These are phyloP conservation scores for Drosophila micromelanica DNA, from an alignment of 1,140 invertebrate genomes.

Conservation along the genomic window DNA sequence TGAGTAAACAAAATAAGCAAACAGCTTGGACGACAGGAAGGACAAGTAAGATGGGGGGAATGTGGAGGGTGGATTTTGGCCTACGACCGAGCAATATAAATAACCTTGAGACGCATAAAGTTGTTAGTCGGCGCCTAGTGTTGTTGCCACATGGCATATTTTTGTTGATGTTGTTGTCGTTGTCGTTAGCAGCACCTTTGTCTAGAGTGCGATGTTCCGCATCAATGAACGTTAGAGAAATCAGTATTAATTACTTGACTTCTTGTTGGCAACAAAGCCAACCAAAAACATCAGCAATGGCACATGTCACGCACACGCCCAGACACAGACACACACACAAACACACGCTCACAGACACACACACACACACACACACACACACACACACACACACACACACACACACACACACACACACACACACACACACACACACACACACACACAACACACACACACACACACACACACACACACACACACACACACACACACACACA, in stretches of 20 bases:
- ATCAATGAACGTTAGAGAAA: slow-evolving; percentile 55
- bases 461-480: slow-evolving; percentile 5
- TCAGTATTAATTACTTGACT: slow-evolving; percentile 77
- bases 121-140: slow-evolving; percentile 35
- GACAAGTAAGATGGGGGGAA: background rate
- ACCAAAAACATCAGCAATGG: slow-evolving; percentile 21
- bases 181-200: slow-evolving; percentile 58
- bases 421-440: slow-evolving; percentile 11
- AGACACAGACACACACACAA: slow-evolving; percentile 16
- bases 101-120: slow-evolving; percentile 44
- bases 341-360: slow-evolving; percentile 10
- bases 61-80: background rate
- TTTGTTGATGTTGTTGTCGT: slow-evolving; percentile 44
- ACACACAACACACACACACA: too few species aligned
- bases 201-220: slow-evolving; percentile 61
- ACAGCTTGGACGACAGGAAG: slow-evolving; percentile 11
- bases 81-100: background rate
- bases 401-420: slow-evolving; percentile 17
- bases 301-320: slow-evolving; percentile 18
- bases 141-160: slow-evolving; percentile 28
- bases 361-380: slow-evolving; percentile 11
- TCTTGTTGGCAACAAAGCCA: slow-evolving; percentile 38
- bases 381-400: slow-evolving; percentile 10
- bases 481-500: slow-evolving; percentile 18
- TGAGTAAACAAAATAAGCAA: slow-evolving; percentile 29